phyloP scores from a whole-genome alignment of 2,797 vertebrate genomes.

The Threskiornis aethiopicus region DNA sequence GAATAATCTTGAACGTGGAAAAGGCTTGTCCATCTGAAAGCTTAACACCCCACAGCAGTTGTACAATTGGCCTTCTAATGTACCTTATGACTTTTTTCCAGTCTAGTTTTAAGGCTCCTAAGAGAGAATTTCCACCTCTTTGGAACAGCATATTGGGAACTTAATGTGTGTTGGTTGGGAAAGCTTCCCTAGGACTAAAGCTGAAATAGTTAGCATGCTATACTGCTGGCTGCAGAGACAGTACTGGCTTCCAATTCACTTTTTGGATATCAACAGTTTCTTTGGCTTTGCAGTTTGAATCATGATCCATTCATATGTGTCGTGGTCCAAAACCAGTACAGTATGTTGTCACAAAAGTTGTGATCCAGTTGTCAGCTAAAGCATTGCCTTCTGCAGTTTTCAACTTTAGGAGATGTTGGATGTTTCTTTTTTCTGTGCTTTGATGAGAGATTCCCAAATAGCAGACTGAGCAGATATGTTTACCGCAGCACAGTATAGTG shows the following conservation, averaged over 20 bases:
- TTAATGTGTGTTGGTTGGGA: neutral
- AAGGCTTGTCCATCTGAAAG: neutral
- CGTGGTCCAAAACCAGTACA: too few species aligned
- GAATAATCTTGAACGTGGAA: neutral
- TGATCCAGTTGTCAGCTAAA: neutral
- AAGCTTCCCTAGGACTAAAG: neutral
- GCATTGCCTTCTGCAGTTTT: neutral
- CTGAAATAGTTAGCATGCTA: neutral
- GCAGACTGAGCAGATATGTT: neutral
- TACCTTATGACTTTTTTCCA: neutral
- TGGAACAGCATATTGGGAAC: neutral
- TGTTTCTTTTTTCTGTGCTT: neutral
- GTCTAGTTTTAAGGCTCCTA: neutral
- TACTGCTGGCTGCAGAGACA: neutral
- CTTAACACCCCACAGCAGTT: neutral
- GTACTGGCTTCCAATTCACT: neutral
- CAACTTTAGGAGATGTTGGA: neutral
- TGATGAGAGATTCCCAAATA: neutral
- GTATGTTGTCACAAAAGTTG: neutral
- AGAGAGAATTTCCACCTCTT: neutral
- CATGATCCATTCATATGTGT: neutral
- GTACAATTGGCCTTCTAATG: neutral
- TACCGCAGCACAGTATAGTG: rapidly evolving
- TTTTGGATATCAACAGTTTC: neutral
- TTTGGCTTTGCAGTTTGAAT: neutral